Evolutionary conservation across 2,113 vertebrate genomes (phyloP), one percentile per base, ranked within the genome.

Genomic region (Thamnaconus septentrionalis): DNA sequence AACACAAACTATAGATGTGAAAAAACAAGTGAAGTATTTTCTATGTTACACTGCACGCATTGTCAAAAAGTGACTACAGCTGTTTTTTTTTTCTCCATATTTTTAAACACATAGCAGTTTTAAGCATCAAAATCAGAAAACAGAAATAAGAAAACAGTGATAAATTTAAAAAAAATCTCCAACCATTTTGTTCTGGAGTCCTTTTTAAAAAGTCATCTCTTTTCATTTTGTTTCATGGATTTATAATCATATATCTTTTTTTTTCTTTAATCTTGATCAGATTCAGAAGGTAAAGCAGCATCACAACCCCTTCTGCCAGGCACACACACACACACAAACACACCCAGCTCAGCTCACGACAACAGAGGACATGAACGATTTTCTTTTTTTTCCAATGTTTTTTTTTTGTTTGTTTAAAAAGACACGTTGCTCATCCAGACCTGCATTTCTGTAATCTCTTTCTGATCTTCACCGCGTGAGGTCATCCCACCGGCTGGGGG

Each of bases 1-100:
- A 80, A 87, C 84, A 90, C 80, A 91, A 90, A 85, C 82, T 85
- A 88, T 80, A 86, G 76, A 79, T 76, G 87, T 91, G 87, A 86
- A 88, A 90, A n/a, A 89, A 89, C 79, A 92, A 85, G 88, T 86
- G 88, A 90, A 83, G 70, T 85, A 83, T 76, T 86, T 77, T 86
- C 81, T 88, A 87, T 84, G 82, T 90, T 92, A 91, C 88, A 91
- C 91, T 91, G 87, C 92, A 93, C 87, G 82, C 90, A 91, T 91
- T 85, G 91, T 91, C 92, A 91, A 83, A 90, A 92, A 90, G 88
- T 91, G 89, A 92, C 88, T 82, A 90, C 84, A 86, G 88, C 83
- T 89, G 78, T 69, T 83, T 81, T 78, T 78, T 86, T 81, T 73
- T 73, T 80, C 7, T 54, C 18, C 71, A 71, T 64, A 57, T 59